Percentiles rank a stretch among this genome's conserved stretches.
Evolutionary conservation across 2,797 vertebrate genomes (phyloP).

Genomic region (Cyprinella venusta): DNA sequence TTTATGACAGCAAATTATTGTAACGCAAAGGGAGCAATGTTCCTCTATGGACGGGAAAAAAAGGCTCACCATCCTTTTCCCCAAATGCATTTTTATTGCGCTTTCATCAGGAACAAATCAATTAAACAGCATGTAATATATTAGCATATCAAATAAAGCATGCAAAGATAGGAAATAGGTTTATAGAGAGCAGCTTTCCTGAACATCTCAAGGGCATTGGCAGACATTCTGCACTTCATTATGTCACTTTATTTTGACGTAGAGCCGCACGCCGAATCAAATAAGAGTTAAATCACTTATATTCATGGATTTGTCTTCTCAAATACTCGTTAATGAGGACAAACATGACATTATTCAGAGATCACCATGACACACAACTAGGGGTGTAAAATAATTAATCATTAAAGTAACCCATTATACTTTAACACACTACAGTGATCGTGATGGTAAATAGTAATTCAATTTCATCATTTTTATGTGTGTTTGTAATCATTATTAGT

Average conservation of each 20-base stretch:
- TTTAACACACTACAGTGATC: neutral
- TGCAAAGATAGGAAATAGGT: slow-evolving; percentile 44
- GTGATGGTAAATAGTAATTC: neutral
- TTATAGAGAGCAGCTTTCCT: slow-evolving; percentile 40
- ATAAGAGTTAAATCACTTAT: slow-evolving; percentile 27
- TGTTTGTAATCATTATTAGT: neutral
- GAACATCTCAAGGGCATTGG: slow-evolving; percentile 52
- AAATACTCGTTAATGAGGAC: slow-evolving; percentile 24
- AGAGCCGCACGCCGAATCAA: slow-evolving; percentile 30
- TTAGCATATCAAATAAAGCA: slow-evolving; percentile 56
- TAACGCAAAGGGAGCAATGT: neutral
- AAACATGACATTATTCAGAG: slow-evolving; percentile 51
- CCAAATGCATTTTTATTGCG: slow-evolving; percentile 32
- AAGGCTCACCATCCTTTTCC: slow-evolving; percentile 21
- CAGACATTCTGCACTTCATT: slow-evolving; percentile 51
- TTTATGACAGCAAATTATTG: neutral
- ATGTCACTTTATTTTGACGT: slow-evolving; percentile 45
- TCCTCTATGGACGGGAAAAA: neutral
- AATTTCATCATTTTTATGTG: neutral
- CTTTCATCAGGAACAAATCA: slow-evolving; percentile 57
- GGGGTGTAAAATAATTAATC: neutral
- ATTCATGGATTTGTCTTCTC: slow-evolving; percentile 30
- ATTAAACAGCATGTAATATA: slow-evolving; percentile 52
- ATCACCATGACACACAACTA: slow-evolving; percentile 57
- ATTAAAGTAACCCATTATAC: no score